Conservation (phyloP, 2,888 invertebrate species). For the Tiphia femorata region DNA sequence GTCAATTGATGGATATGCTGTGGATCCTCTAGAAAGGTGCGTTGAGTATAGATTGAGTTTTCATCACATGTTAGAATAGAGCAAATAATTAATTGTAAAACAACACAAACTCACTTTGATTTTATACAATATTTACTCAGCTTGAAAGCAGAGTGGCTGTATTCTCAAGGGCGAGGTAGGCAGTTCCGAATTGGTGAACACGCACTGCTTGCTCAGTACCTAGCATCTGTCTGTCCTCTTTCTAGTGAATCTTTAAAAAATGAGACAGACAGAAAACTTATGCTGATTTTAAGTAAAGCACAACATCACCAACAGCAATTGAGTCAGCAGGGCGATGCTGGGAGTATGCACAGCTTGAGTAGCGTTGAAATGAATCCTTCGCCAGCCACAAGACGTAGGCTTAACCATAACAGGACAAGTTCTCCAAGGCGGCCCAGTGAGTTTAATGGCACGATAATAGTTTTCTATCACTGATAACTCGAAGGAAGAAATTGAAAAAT, state of each 20-base stretch:
- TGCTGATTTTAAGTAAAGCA: constrained; percentile 89
- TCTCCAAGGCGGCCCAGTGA: constrained; percentile 70
- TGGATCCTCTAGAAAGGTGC: constrained; percentile 92
- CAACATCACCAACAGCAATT: constrained; percentile 90
- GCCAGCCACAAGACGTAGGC: constrained; percentile 69
- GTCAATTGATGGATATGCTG: constrained; percentile 88
- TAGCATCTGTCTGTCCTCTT: constrained; percentile 86
- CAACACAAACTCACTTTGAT: constrained; percentile 25
- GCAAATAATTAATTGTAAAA: constrained; percentile 9
- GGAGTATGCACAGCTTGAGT: constrained; percentile 55
- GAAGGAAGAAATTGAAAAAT: background rate
- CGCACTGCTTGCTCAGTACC: constrained; percentile 82
- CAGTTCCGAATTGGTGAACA: constrained; percentile 91
- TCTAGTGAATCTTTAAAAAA: constrained; percentile 86
- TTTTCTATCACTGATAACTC: background rate
- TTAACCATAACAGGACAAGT: constrained; percentile 67
- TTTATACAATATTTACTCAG: constrained; percentile 69
- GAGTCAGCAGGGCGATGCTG: constrained; percentile 75
- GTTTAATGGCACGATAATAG: constrained; percentile 37
- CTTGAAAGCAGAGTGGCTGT: constrained; percentile 94
- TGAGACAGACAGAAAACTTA: constrained; percentile 88
- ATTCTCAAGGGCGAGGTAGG: constrained; percentile 93
- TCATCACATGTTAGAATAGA: constrained; percentile 9
- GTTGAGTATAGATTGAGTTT: constrained; percentile 36
- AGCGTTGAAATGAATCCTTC: constrained; percentile 67